phyloP scores from a whole-genome alignment of 1,140 invertebrate species.

The Drosophila navojoa region DNA sequence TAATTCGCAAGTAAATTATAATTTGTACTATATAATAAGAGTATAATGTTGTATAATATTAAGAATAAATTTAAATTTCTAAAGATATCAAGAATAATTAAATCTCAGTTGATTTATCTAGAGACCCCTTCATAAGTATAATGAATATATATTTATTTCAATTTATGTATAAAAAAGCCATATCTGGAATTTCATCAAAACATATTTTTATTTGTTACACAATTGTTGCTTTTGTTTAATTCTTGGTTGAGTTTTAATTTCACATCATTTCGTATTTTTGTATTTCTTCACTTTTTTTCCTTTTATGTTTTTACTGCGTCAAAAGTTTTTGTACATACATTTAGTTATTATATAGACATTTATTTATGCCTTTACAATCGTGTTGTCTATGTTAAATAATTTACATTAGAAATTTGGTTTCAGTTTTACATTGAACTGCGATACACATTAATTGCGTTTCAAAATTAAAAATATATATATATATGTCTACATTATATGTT shows the following conservation, averaged over 20 bases:
- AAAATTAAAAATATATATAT: constrained; percentile 54
- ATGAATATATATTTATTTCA: neutral
- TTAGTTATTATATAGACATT: constrained; percentile 16
- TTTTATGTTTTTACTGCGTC: constrained; percentile 26
- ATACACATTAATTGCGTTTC: constrained; percentile 51
- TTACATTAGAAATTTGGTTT: constrained; percentile 75
- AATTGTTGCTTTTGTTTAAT: constrained; percentile 21
- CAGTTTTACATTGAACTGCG: constrained; percentile 57
- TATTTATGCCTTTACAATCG: constrained; percentile 45
- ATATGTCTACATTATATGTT: constrained; percentile 32
- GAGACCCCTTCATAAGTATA: too few relatives aligned
- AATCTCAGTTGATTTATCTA: too few relatives aligned
- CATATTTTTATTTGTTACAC: constrained; percentile 43
- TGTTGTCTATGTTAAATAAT: constrained; percentile 66
- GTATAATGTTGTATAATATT: too few relatives aligned
- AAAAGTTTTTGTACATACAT: constrained; percentile 37
- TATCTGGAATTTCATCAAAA: constrained; percentile 23
- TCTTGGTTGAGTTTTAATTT: constrained; percentile 19
- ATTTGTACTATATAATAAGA: too few relatives aligned
- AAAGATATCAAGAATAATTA: too few relatives aligned
- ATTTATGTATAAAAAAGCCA: neutral
- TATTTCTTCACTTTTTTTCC: constrained; percentile 1
- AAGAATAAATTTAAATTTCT: too few relatives aligned
- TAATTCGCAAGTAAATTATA: too few relatives aligned
- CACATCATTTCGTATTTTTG: neutral